Percentiles rank a stretch among this genome's conserved stretches.
Evolutionary conservation across 2,888 invertebrate genomes (phyloP).

Genomic region (Erebia palarica): DNA sequence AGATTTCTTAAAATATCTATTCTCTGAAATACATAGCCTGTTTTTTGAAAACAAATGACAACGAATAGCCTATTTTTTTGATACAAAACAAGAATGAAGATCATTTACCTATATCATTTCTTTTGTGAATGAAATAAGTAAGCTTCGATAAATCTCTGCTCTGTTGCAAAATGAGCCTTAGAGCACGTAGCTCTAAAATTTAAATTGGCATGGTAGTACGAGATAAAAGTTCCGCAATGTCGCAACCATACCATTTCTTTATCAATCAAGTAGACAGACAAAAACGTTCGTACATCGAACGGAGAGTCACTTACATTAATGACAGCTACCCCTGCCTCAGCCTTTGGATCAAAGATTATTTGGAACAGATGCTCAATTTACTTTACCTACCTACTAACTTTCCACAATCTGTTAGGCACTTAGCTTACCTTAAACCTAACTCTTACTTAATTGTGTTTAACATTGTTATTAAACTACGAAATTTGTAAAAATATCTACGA

Average conservation of each 20-base stretch:
- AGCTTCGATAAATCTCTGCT: constrained; percentile 9
- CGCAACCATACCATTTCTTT: constrained; percentile 73
- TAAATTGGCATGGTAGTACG: constrained; percentile 43
- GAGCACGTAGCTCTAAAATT: constrained; percentile 15
- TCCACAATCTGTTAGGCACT: background rate
- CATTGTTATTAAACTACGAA: background rate
- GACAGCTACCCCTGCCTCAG: constrained; percentile 58
- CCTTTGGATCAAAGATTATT: constrained; percentile 53
- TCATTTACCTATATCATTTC: constrained; percentile 25
- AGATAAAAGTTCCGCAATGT: constrained; percentile 57
- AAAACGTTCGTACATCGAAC: constrained; percentile 74
- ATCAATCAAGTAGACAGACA: constrained; percentile 77
- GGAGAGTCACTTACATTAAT: constrained; percentile 77
- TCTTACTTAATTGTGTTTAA: background rate
- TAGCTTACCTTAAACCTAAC: background rate
- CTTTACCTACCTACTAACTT: background rate
- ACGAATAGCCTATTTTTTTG: constrained; percentile 5
- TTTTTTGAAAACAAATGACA: constrained; percentile 1
- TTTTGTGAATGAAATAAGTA: constrained; percentile 22
- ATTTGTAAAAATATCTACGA: too few relatives aligned
- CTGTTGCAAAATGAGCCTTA: background rate
- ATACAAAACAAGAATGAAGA: constrained; percentile 20
- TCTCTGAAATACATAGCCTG: constrained; percentile 4
- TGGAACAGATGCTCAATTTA: constrained; percentile 14
- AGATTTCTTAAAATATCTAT: background rate